Base-by-base conservation (phyloP, 1,140 invertebrate genomes). In the Globodera ellingtonae region DNA sequence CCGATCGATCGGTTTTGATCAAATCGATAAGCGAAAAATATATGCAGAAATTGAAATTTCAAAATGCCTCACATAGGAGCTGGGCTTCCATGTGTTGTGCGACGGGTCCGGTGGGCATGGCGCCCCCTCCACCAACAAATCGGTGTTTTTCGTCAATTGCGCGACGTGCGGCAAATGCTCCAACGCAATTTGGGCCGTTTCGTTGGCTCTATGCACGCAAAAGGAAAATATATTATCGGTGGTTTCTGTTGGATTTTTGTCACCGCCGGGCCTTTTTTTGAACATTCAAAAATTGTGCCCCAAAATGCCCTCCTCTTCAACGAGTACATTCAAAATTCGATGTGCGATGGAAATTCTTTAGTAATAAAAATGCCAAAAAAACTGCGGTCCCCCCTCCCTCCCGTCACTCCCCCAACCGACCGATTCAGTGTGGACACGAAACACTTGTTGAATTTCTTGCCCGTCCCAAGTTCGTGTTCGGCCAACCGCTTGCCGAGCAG, bases 181-280 rank as follows among this genome's bases (percentile, higher is more conserved):
- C 70, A 92, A 90, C 84, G 98, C 96, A 18, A 97, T 93, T 21
- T 92, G 90, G 0, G 94, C 94, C 7, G 97, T 98, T 90, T 98
- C 96, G 93, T 0, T 97, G 97, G 95, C 94, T 8, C 97, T 97
- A 91, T 98, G 95, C 86, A 95, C 92, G n/a, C 97, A 89, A 65
- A 97, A 44, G 1, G 94, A 83, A 93, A 93, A 96, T 97, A 83
- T 97, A 90, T 0, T 18, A 74, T n/a, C 46, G 35, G 1, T 35
- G 35, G 35, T 35, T 35, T 35, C 35, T 35, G 35, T 35, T 35
- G 35, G 1, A 35, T 35, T 35, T 24, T 35, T 35, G 35, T 35
- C 35, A 2, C 35, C 35, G 35, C 35, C 35, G 1, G 35, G 35
- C 35, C 35, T 35, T 35, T 35, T 35, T 35, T 35, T 35, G 35